phyloP scores from a whole-genome alignment of 2,797 vertebrate species.

The Argentina silus region DNA sequence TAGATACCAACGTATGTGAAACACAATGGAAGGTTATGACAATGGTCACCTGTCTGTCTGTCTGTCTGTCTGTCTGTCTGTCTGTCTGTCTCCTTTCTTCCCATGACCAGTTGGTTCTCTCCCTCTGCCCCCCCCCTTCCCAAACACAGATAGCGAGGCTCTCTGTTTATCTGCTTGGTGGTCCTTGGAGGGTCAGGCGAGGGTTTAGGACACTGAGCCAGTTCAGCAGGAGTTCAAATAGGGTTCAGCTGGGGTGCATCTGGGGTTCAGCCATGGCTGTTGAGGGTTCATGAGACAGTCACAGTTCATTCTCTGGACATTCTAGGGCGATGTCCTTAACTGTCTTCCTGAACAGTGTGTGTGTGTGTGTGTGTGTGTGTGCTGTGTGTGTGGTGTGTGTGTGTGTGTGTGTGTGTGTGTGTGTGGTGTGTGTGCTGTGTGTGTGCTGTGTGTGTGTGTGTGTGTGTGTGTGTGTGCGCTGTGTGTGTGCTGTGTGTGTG shows the following conservation, averaged over 20 bases:
- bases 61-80: not conserved
- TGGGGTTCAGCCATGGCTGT: constrained; percentile 57
- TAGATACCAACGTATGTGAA: too few species aligned
- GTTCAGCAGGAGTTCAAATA: constrained; percentile 76
- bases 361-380: constrained; percentile 10
- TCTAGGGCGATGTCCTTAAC: not conserved
- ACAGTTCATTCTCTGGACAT: constrained; percentile 69
- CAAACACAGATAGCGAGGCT: too few species aligned
- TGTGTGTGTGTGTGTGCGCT: constrained; percentile 7
- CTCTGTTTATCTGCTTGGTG: too few species aligned
- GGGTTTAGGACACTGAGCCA: constrained; percentile 61
- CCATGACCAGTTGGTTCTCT: too few species aligned
- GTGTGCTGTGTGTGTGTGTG: constrained; percentile 6
- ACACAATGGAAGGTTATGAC: too few species aligned
- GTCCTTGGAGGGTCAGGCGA: too few species aligned
- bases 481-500: not conserved
- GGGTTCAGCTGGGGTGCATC: constrained; percentile 75
- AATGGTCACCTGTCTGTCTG: too few species aligned
- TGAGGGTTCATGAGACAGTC: constrained; percentile 71
- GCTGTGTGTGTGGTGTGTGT: not conserved
- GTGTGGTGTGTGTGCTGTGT: not conserved
- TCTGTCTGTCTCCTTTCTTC: not conserved
- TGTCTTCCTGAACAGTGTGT: not conserved
- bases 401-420: not conserved
- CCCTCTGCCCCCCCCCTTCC: too few species aligned